Evolutionary conservation across 92 coral and sea anemone species (phyloP).

Genomic region (Porites divaricata): DNA sequence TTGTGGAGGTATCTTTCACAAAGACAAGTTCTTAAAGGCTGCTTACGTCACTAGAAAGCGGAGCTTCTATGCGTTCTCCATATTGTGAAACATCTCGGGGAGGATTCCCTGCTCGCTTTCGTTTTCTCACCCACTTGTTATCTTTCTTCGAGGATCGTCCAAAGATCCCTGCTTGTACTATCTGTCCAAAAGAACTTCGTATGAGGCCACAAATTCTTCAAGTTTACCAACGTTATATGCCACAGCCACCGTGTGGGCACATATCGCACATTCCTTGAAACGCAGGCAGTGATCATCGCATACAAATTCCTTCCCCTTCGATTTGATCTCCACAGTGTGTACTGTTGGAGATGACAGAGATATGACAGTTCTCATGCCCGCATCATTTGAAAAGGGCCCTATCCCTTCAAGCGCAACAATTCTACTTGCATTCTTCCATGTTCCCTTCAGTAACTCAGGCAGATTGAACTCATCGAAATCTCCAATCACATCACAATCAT

Average conservation of each 20-base stretch:
- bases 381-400: slow-evolving; percentile 56
- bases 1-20: slow-evolving; percentile 30
- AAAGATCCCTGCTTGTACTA: slow-evolving; percentile 14
- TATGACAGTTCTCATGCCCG: too few species aligned
- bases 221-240: too few species aligned
- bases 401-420: slow-evolving; percentile 49
- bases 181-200: slow-evolving; percentile 29
- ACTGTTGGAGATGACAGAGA: slow-evolving; percentile 31
- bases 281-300: slow-evolving; percentile 54
- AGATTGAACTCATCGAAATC: slow-evolving; percentile 15
- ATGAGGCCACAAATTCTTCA: too few species aligned
- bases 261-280: slow-evolving; percentile 46
- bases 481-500: slow-evolving; percentile 6
- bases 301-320: slow-evolving; percentile 26
- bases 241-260: too few species aligned
- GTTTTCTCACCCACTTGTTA: slow-evolving; percentile 20
- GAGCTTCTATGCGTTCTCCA: slow-evolving; percentile 17
- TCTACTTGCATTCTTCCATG: slow-evolving; percentile 39
- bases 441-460: slow-evolving; percentile 49
- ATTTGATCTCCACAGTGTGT: too few species aligned
- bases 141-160: slow-evolving; percentile 19
- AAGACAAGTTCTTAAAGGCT: slow-evolving; percentile 9
- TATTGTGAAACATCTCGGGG: slow-evolving; percentile 38
- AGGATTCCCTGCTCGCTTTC: background rate
- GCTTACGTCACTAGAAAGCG: background rate